Conservation (phyloP, 2,113 vertebrate genomes). For the Catharus bicknelli region DNA sequence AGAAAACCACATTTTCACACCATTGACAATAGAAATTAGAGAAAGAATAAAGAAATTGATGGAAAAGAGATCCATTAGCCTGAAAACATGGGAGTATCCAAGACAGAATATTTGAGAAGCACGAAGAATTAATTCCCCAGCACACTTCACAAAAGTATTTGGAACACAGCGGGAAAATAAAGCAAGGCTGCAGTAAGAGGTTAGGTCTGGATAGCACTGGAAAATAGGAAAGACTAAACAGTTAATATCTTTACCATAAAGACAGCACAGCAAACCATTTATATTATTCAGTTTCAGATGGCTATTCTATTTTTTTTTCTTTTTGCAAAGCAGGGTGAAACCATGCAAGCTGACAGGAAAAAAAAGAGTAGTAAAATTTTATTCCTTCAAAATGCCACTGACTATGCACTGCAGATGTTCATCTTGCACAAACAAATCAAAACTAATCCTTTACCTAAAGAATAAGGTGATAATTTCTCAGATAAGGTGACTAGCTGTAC, state of each 20-base stretch:
- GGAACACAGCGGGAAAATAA: neutral
- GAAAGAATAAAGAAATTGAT: neutral
- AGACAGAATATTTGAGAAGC: neutral
- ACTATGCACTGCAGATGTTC: neutral
- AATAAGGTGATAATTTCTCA: neutral
- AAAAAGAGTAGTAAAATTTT: neutral
- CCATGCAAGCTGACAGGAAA: neutral
- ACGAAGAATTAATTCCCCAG: neutral
- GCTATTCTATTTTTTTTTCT: neutral
- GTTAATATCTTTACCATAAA: neutral
- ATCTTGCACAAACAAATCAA: conserved; percentile 1
- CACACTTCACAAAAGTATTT: neutral
- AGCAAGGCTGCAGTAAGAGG: neutral
- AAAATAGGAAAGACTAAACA: neutral
- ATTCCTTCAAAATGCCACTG: neutral
- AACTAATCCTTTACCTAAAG: neutral
- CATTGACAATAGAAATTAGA: neutral
- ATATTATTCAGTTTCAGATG: neutral
- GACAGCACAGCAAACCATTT: neutral
- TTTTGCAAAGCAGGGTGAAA: neutral
- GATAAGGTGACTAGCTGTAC: neutral
- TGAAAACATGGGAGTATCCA: neutral
- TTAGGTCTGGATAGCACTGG: neutral
- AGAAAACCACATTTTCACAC: neutral
- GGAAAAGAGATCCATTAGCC: neutral